Evolutionary conservation across 37 sponge, comb jelly and placozoan genomes (phyloP).

Genomic region (Tethya wilhelma): DNA sequence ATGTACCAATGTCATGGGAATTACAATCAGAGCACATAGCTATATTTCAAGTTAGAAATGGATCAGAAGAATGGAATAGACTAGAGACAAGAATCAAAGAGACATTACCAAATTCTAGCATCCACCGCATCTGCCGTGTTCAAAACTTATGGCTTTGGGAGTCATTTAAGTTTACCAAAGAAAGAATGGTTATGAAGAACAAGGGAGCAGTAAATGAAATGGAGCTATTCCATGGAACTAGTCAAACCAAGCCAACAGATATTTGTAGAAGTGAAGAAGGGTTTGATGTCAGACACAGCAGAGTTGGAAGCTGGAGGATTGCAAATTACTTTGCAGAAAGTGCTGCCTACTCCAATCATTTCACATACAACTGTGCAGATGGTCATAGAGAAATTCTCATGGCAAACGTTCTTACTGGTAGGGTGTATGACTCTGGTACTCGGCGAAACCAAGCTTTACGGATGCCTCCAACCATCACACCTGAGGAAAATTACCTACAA

Average conservation of each 20-base stretch:
- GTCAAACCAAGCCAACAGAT: constrained; percentile 39
- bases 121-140: constrained; percentile 42
- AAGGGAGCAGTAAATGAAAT: constrained; percentile 54
- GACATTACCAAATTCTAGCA: constrained; percentile 7
- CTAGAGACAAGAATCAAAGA: constrained; percentile 27
- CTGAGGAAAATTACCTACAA: constrained; percentile 12
- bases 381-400: constrained; percentile 54
- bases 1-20: not conserved
- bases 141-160: constrained; percentile 81
- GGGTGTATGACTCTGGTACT: constrained; percentile 25
- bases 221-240: constrained; percentile 73
- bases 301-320: constrained; percentile 71
- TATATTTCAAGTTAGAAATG: not conserved
- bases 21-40: not conserved
- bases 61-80: constrained; percentile 31
- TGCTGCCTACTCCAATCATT: constrained; percentile 69
- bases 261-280: constrained; percentile 72
- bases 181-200: constrained; percentile 37
- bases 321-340: constrained; percentile 83
- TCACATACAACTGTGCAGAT: constrained; percentile 30
- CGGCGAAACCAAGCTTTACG: constrained; percentile 18
- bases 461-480: constrained; percentile 47
- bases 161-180: constrained; percentile 41
- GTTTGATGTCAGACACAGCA: constrained; percentile 74
- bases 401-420: constrained; percentile 71